Evolutionary conservation across 2,113 vertebrate species (phyloP).

Genomic region (Chiloscyllium plagiosum): DNA sequence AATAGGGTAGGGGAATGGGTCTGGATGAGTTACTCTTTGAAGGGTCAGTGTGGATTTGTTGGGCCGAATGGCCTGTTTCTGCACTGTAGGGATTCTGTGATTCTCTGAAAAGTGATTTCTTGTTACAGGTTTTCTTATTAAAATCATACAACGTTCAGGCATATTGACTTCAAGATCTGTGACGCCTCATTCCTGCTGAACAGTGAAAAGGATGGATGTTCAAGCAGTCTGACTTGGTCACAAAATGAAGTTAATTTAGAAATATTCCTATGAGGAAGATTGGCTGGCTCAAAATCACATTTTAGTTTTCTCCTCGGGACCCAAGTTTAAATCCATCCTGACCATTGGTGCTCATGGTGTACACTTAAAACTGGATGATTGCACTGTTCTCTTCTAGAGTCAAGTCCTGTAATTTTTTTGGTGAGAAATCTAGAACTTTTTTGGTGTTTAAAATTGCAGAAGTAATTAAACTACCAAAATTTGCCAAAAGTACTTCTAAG

Average conservation of each 20-base stretch:
- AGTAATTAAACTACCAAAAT: neutral
- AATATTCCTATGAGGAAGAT: neutral
- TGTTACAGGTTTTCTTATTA: neutral
- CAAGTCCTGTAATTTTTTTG: neutral
- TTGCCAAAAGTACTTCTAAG: neutral
- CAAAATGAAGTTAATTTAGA: neutral
- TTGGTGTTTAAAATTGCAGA: too few species aligned
- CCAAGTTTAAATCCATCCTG: neutral
- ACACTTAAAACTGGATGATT: too few species aligned
- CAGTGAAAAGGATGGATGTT: neutral
- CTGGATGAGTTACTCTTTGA: too few species aligned
- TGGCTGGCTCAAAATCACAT: neutral
- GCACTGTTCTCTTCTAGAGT: neutral
- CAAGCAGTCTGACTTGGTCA: neutral
- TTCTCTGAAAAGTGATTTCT: neutral
- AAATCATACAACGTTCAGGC: neutral
- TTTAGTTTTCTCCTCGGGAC: neutral
- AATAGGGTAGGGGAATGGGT: too few species aligned
- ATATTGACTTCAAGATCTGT: neutral
- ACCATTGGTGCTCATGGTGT: neutral
- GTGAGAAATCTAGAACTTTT: neutral
- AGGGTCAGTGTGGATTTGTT: too few species aligned
- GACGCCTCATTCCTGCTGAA: neutral
- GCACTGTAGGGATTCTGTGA: too few species aligned
- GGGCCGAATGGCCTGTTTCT: too few species aligned